Conservation (phyloP, 2,797 vertebrate genomes). For the Avahi laniger region DNA sequence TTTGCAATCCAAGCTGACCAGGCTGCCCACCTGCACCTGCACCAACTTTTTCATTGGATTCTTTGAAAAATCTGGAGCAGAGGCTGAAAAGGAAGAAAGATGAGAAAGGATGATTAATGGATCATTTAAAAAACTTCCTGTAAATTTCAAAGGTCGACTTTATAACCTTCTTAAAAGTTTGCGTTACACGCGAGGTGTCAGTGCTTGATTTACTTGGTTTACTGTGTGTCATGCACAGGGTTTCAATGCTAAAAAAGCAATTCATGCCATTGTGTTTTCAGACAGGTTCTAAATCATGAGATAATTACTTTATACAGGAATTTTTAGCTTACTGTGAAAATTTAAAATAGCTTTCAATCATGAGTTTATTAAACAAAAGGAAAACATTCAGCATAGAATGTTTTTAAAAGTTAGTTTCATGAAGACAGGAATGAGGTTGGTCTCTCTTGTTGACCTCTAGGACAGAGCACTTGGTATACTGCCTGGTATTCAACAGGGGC, state of each 20-base stretch:
- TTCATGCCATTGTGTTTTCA: not conserved
- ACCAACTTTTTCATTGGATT: conserved; percentile 90
- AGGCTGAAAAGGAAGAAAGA: conserved; percentile 85
- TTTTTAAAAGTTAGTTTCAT: not conserved
- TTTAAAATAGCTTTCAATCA: not conserved
- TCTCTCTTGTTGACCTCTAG: not conserved
- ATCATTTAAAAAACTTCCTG: not conserved
- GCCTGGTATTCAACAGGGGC: not conserved
- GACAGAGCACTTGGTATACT: too few species aligned
- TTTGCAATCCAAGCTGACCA: conserved; percentile 94
- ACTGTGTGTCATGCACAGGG: not conserved
- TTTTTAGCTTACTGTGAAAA: not conserved
- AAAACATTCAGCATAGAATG: not conserved
- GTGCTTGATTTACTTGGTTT: not conserved
- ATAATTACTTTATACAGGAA: not conserved
- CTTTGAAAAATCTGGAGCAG: conserved; percentile 94
- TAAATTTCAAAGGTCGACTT: not conserved
- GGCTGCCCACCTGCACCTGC: conserved; percentile 92
- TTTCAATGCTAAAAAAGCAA: not conserved
- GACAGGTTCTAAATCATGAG: not conserved
- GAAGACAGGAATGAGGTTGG: not conserved
- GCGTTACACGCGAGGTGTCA: not conserved
- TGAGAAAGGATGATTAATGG: conserved; percentile 12
- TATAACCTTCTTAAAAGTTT: not conserved
- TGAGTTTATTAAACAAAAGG: not conserved